Percentiles rank a stretch among this genome's conserved stretches.
phyloP scores from a whole-genome alignment of 2,797 vertebrate species.

The Loriculus beryllinus region DNA sequence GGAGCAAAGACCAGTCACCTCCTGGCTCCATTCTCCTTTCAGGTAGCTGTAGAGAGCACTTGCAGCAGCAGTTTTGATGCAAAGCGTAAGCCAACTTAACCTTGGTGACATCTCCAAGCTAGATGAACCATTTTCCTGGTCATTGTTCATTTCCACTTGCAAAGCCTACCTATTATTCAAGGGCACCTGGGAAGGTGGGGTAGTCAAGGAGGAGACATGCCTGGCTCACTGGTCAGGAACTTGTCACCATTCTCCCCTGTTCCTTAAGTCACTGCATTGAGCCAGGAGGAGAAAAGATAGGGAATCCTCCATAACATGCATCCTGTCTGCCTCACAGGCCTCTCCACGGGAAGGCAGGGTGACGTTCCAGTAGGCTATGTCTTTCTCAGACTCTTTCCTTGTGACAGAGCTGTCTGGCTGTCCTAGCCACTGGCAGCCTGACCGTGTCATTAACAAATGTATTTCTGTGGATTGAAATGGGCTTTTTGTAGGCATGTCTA shows the following conservation, averaged over 20 bases:
- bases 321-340: neutral
- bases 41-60: neutral
- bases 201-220: rapidly evolving
- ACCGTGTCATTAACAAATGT: neutral
- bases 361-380: neutral
- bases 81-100: neutral
- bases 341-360: neutral
- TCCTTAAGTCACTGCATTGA: neutral
- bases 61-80: neutral
- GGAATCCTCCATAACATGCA: neutral
- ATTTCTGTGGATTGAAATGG: neutral
- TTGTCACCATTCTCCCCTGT: neutral
- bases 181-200: neutral
- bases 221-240: neutral
- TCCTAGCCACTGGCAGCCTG: neutral
- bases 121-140: neutral
- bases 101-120: neutral
- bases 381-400: neutral
- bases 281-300: neutral
- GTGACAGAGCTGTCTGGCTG: neutral
- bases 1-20: neutral
- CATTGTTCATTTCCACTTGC: neutral
- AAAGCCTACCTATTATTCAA: neutral
- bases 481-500: neutral
- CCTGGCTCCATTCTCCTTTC: neutral